These are phyloP conservation scores for Sebastes diploproa DNA, from an alignment of 2,797 vertebrate genomes.

Conservation along the genomic window DNA sequence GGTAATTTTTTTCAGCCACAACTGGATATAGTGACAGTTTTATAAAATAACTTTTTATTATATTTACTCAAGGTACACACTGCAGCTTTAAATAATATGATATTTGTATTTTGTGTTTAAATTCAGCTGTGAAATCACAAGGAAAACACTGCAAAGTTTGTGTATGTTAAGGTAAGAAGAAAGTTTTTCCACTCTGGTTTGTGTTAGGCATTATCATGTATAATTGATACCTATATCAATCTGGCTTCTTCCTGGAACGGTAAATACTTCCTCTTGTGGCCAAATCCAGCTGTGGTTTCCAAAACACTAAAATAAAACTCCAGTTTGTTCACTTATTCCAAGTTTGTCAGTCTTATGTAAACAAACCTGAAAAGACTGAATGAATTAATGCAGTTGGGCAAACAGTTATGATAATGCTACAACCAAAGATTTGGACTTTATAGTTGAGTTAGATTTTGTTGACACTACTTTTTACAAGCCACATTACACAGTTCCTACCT, in stretches of 20 bases:
- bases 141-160: background rate
- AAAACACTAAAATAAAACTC: constrained; percentile 1
- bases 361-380: background rate
- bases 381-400: background rate
- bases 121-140: background rate
- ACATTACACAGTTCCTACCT: background rate
- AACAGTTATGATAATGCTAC: background rate
- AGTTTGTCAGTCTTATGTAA: background rate
- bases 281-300: background rate
- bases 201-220: background rate
- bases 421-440: background rate
- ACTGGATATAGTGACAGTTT: too few relatives aligned
- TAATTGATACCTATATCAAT: background rate
- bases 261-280: constrained; percentile 18
- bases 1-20: too few relatives aligned
- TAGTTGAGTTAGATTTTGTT: background rate
- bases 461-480: background rate
- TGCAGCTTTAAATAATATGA: background rate
- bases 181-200: background rate
- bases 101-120: background rate
- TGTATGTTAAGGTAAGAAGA: background rate
- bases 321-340: background rate
- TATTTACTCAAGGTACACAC: too few relatives aligned
- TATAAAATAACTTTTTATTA: too few relatives aligned
- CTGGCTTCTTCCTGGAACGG: background rate